phyloP scores from a whole-genome alignment of 2,888 invertebrate species.

The Carterocephalus palaemon region DNA sequence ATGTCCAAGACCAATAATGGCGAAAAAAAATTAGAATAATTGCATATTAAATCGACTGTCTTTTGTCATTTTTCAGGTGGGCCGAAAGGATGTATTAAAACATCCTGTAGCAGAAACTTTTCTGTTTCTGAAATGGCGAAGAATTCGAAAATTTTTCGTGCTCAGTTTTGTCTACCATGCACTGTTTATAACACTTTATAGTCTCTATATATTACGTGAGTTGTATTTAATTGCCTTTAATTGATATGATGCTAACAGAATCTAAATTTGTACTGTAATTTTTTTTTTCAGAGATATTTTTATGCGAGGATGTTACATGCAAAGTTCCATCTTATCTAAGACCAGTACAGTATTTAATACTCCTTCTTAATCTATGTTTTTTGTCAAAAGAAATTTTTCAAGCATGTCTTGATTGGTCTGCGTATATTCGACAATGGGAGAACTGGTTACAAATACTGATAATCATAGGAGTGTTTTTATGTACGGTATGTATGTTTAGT shows the following conservation, averaged over 20 bases:
- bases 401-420: slow-evolving; percentile 84
- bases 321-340: slow-evolving; percentile 59
- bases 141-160: slow-evolving; percentile 89
- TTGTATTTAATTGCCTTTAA: slow-evolving; percentile 36
- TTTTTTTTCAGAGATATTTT: slow-evolving; percentile 68
- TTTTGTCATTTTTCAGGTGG: slow-evolving; percentile 72
- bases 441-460: slow-evolving; percentile 91
- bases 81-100: slow-evolving; percentile 87
- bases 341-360: slow-evolving; percentile 79
- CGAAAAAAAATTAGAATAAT: no score
- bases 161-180: slow-evolving; percentile 88
- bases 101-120: slow-evolving; percentile 93
- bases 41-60: background rate
- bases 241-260: background rate
- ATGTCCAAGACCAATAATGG: no score
- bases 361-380: slow-evolving; percentile 81
- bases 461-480: slow-evolving; percentile 83
- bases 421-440: slow-evolving; percentile 89
- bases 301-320: slow-evolving; percentile 68
- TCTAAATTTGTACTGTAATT: background rate
- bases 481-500: slow-evolving; percentile 76
- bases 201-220: slow-evolving; percentile 83
- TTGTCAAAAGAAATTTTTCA: slow-evolving; percentile 88
- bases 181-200: slow-evolving; percentile 86
- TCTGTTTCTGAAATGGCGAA: slow-evolving; percentile 88